Evolutionary conservation across 1,140 invertebrate genomes (phyloP).

Genomic region (Psix sp.): DNA sequence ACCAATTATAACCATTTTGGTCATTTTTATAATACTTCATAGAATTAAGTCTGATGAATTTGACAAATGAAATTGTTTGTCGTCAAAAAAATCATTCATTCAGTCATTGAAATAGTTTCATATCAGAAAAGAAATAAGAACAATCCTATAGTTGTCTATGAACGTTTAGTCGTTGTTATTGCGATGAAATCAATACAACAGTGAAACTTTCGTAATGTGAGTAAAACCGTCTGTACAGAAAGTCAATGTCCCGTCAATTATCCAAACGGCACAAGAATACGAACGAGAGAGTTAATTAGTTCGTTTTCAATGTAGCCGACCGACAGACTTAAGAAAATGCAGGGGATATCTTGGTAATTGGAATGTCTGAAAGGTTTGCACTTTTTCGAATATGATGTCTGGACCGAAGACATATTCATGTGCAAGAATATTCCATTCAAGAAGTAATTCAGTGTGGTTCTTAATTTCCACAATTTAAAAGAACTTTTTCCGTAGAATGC

Average conservation of each 20-base stretch:
- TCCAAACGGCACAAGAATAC: slow-evolving; percentile 47
- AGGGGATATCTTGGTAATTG: slow-evolving; percentile 48
- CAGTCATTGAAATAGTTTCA: too few relatives aligned
- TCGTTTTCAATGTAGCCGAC: slow-evolving; percentile 48
- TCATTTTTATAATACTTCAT: too few relatives aligned
- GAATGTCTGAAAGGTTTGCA: slow-evolving; percentile 48
- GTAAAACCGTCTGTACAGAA: slow-evolving; percentile 37
- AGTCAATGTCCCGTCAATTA: slow-evolving; percentile 50
- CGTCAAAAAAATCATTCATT: too few relatives aligned
- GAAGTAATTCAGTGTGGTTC: slow-evolving; percentile 34
- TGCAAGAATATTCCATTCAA: slow-evolving; percentile 24
- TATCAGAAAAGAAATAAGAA: too few relatives aligned
- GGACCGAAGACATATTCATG: slow-evolving; percentile 20
- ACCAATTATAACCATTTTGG: too few relatives aligned
- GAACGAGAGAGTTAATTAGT: slow-evolving; percentile 57
- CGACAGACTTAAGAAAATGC: slow-evolving; percentile 49
- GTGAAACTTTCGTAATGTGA: slow-evolving; percentile 52
- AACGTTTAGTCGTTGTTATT: slow-evolving; percentile 40
- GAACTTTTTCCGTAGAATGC: not conserved
- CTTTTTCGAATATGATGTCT: slow-evolving; percentile 25
- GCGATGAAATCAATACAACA: slow-evolving; percentile 49
- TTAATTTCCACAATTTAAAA: not conserved
- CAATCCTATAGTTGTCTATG: too few relatives aligned
- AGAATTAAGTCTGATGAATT: too few relatives aligned
- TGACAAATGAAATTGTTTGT: too few relatives aligned